These are phyloP conservation scores for Galerucella calmariensis DNA, from an alignment of 2,888 invertebrate genomes.

Conservation along the genomic window DNA sequence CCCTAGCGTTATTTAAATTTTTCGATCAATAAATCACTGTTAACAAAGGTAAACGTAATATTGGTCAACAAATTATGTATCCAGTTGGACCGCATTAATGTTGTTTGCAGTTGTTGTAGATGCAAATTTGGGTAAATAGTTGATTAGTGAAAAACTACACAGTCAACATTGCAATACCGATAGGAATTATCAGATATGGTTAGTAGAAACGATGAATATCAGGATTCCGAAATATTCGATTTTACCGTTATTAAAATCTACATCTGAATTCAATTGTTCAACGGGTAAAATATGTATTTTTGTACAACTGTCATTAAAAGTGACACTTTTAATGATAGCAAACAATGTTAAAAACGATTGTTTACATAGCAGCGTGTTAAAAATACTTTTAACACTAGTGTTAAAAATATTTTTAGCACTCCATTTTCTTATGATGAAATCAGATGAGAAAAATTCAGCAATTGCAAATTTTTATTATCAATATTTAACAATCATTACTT, in stretches of 20 bases:
- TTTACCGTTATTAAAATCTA: conserved; percentile 17
- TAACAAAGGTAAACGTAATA: conserved; percentile 30
- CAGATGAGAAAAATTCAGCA: too few relatives aligned
- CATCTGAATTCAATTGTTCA: conserved; percentile 26
- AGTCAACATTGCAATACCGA: conserved; percentile 30
- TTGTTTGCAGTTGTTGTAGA: conserved; percentile 35
- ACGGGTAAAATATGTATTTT: conserved; percentile 11
- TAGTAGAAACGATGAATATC: conserved; percentile 20
- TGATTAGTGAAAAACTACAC: conserved; percentile 33
- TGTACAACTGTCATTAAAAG: too few relatives aligned
- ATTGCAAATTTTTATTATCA: too few relatives aligned
- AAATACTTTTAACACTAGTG: too few relatives aligned
- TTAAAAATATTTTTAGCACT: too few relatives aligned
- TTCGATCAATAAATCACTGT: conserved; percentile 19
- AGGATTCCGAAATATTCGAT: conserved; percentile 18
- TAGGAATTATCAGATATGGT: conserved; percentile 31
- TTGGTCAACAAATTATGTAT: conserved; percentile 33
- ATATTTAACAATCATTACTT: too few relatives aligned
- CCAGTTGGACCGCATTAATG: conserved; percentile 32
- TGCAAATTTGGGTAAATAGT: conserved; percentile 34
- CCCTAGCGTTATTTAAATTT: conserved; percentile 8
- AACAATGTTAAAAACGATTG: too few relatives aligned
- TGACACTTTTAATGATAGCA: too few relatives aligned
- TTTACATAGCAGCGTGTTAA: too few relatives aligned
- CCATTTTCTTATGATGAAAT: too few relatives aligned